Conservation (phyloP, 92 coral and sea anemone genomes). For the Pocillopora grandis region DNA sequence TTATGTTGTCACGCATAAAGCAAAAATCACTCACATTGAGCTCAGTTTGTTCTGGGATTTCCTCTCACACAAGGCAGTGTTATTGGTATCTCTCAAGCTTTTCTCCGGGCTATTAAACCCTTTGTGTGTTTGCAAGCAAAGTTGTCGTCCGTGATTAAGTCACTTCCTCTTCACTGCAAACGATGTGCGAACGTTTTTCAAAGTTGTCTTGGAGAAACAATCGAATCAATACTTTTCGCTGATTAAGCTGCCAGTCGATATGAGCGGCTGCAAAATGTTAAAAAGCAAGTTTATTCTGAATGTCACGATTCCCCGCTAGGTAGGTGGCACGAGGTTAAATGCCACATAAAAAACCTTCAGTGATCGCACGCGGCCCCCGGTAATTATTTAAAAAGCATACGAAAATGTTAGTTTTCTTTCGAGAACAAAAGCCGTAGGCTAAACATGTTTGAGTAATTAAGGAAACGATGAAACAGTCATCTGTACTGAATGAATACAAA, state of each 20-base stretch:
- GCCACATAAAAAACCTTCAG: constrained; percentile 60
- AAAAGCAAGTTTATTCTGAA: constrained; percentile 74
- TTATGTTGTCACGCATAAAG: constrained; percentile 46
- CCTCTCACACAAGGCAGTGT: constrained; percentile 60
- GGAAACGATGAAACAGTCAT: constrained; percentile 70
- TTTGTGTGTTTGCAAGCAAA: constrained; percentile 45
- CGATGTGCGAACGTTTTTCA: constrained; percentile 49
- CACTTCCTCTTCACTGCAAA: constrained; percentile 36
- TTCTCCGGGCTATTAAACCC: constrained; percentile 70
- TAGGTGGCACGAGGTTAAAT: constrained; percentile 70
- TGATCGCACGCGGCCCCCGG: constrained; percentile 65
- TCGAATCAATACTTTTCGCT: constrained; percentile 38
- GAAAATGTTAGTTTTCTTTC: constrained; percentile 90
- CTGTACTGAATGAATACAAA: constrained; percentile 59
- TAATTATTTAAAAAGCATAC: constrained; percentile 80
- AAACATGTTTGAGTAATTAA: constrained; percentile 83
- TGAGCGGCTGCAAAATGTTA: constrained; percentile 73
- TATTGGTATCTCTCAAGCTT: constrained; percentile 58
- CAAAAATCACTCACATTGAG: constrained; percentile 18
- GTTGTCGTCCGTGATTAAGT: constrained; percentile 43
- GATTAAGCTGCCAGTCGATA: constrained; percentile 52
- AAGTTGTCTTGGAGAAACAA: constrained; percentile 44
- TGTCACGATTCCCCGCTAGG: constrained; percentile 56
- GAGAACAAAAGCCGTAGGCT: constrained; percentile 65
- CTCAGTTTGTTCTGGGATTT: constrained; percentile 68